phyloP scores from a whole-genome alignment of 2,113 vertebrate species.

The Myotis brandtii region DNA sequence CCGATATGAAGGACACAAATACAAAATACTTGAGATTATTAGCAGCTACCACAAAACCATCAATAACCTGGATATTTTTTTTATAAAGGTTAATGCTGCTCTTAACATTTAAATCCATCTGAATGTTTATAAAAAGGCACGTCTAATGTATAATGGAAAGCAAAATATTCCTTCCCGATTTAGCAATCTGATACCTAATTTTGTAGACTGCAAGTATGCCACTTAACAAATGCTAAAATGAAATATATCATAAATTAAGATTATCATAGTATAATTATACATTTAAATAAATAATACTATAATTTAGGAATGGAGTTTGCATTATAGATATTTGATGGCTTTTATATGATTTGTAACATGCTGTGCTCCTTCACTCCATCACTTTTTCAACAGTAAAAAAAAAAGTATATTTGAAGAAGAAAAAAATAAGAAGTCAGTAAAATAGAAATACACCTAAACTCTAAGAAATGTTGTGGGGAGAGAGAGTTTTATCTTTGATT shows the following conservation, averaged over 20 bases:
- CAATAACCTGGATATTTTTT: constrained; percentile 29
- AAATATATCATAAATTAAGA: constrained; percentile 40
- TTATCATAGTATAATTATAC: neutral
- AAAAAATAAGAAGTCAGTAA: constrained; percentile 14
- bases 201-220: neutral
- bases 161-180: constrained; percentile 18
- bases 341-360: neutral
- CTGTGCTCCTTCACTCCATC: neutral
- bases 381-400: constrained; percentile 21
- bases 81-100: neutral
- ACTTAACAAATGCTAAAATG: constrained; percentile 21
- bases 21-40: constrained; percentile 13
- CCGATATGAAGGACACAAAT: constrained; percentile 6
- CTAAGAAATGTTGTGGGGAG: neutral
- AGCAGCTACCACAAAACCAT: neutral
- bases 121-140: neutral
- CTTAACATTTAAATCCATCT: constrained; percentile 9
- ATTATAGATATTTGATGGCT: neutral
- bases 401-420: neutral
- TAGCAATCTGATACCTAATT: constrained; percentile 9
- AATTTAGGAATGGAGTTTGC: constrained; percentile 54
- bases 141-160: neutral
- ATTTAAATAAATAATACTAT: neutral
- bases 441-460: neutral
- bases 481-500: neutral